Conservation (phyloP, 2,888 invertebrate species). For the Tachina lurida region DNA sequence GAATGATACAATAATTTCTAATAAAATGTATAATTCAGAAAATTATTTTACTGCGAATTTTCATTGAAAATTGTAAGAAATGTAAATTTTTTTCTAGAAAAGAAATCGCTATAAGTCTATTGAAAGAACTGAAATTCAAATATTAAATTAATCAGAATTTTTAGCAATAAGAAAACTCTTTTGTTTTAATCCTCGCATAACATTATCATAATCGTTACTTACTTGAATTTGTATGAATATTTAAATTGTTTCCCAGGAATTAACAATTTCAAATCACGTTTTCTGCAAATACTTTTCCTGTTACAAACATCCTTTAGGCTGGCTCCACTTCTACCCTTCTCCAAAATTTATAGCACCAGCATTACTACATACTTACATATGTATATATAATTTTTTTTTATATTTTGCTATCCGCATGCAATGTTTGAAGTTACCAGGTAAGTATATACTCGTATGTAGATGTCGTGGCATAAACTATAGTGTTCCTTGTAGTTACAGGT, state of each 20-base stretch:
- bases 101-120: no score
- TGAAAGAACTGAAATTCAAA: no score
- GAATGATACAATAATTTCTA: no score
- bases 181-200: conserved; percentile 14
- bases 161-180: no score
- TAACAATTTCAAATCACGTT: conserved; percentile 70
- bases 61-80: no score
- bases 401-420: conserved; percentile 9
- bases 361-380: neutral
- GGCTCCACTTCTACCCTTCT: neutral
- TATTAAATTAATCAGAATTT: neutral
- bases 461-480: conserved; percentile 36
- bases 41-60: no score
- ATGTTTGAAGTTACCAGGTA: conserved; percentile 10
- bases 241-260: conserved; percentile 69
- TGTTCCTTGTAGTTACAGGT: conserved; percentile 27
- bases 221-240: conserved; percentile 64
- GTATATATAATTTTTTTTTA: conserved; percentile 28
- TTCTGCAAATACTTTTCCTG: conserved; percentile 29
- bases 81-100: no score
- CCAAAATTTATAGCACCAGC: neutral
- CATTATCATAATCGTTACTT: conserved; percentile 49
- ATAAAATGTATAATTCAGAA: no score
- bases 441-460: neutral
- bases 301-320: conserved; percentile 55